Conservation (phyloP, 1,140 invertebrate genomes). For the Lepidotrigona ventralis region DNA sequence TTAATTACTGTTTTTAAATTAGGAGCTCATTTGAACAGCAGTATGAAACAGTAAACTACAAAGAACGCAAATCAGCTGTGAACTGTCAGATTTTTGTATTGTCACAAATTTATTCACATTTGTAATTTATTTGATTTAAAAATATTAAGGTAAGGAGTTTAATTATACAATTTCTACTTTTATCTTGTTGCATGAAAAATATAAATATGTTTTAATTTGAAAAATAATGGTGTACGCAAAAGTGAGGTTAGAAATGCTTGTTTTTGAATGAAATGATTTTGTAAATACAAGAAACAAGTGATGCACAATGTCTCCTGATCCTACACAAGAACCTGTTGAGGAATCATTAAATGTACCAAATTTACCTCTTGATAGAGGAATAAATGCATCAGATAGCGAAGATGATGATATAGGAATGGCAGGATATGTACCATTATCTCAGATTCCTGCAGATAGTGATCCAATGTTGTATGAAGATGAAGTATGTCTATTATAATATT, state of each 20-base stretch:
- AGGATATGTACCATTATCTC: slow-evolving; percentile 74
- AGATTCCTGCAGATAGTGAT: slow-evolving; percentile 70
- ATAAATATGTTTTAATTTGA: background rate
- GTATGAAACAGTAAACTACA: background rate
- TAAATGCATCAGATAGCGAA: slow-evolving; percentile 73
- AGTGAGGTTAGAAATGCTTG: slow-evolving; percentile 5
- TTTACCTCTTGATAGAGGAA: slow-evolving; percentile 59
- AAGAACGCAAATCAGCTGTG: slow-evolving; percentile 31
- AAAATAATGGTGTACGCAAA: background rate
- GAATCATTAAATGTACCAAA: slow-evolving; percentile 69
- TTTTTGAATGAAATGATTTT: background rate
- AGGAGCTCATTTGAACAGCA: background rate
- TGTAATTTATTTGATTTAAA: background rate
- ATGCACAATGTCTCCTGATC: slow-evolving; percentile 75
- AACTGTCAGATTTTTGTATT: slow-evolving; percentile 36
- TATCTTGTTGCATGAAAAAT: background rate
- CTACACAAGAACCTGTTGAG: slow-evolving; percentile 73
- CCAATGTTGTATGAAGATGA: slow-evolving; percentile 67
- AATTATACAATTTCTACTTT: background rate
- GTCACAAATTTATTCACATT: background rate
- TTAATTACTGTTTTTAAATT: background rate
- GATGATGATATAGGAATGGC: slow-evolving; percentile 71
- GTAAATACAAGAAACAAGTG: slow-evolving; percentile 2
- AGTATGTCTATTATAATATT: slow-evolving; percentile 51
- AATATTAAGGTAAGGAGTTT: background rate